These are phyloP conservation scores for Urosaurus nigricauda DNA, from an alignment of 2,797 vertebrate genomes.

Conservation along the genomic window DNA sequence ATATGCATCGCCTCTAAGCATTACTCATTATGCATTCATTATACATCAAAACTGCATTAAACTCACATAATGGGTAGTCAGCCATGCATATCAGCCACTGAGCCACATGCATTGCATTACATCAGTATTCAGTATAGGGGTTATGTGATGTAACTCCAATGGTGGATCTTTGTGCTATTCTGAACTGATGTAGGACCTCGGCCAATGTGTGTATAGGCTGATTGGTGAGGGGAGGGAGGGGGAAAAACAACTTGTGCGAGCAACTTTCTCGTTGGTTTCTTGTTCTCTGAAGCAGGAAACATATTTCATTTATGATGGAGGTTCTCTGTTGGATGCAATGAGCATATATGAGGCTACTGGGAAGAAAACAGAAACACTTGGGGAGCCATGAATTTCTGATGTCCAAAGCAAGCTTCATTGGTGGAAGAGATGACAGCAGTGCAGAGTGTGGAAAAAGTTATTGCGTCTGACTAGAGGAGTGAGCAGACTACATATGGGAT, in stretches of 20 bases:
- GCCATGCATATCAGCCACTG: too few species aligned
- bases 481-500: conserved; percentile 30
- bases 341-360: conserved; percentile 1
- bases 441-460: conserved; percentile 14
- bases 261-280: neutral
- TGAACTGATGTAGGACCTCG: too few species aligned
- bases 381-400: conserved; percentile 35
- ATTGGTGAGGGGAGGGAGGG: too few species aligned
- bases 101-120: too few species aligned
- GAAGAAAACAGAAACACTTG: conserved; percentile 14
- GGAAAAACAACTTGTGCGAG: too few species aligned
- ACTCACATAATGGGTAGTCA: too few species aligned
- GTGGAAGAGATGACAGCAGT: conserved; percentile 36
- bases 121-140: too few species aligned
- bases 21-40: too few species aligned
- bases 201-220: neutral
- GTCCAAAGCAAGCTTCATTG: conserved; percentile 12
- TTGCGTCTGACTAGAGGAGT: conserved; percentile 14
- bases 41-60: too few species aligned
- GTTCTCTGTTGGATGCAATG: neutral
- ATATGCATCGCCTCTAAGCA: too few species aligned
- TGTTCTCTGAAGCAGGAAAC: neutral
- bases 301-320: neutral
- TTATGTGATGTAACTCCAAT: too few species aligned
- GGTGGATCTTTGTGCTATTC: too few species aligned